Evolutionary conservation across 2,888 invertebrate genomes (phyloP).

Genomic region (Hymenopus coronatus): DNA sequence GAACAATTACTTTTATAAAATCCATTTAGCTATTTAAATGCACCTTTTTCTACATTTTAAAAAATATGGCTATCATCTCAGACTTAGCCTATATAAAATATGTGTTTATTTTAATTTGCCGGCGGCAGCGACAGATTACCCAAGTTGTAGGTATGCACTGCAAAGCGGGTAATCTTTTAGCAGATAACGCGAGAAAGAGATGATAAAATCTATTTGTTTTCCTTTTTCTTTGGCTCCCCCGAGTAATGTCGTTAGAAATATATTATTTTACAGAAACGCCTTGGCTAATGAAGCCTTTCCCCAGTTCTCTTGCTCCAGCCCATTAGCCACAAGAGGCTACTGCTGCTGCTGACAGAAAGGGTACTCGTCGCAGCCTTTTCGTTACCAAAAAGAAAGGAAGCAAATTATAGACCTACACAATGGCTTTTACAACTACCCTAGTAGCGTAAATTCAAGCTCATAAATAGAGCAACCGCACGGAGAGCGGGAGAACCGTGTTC

Average conservation of each 20-base stretch:
- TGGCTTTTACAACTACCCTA: background rate
- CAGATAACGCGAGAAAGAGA: background rate
- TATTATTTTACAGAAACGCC: background rate
- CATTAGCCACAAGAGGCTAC: background rate
- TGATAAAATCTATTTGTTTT: background rate
- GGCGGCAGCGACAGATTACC: background rate
- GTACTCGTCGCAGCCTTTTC: background rate
- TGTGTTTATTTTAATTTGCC: too few species aligned
- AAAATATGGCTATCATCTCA: too few species aligned
- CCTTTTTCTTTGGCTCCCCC: too few species aligned
- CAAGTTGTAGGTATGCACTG: background rate
- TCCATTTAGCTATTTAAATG: too few species aligned
- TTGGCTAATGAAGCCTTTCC: background rate
- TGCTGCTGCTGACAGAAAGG: background rate
- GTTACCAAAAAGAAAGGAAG: background rate
- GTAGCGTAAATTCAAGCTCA: background rate
- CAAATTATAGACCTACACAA: background rate
- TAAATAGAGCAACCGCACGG: background rate
- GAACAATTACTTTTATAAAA: too few species aligned
- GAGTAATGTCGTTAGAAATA: background rate
- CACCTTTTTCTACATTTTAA: too few species aligned
- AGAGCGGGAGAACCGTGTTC: too few species aligned
- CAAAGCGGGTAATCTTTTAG: background rate
- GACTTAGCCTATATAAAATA: too few species aligned
- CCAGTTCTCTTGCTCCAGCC: background rate